Evolutionary conservation across 2,797 vertebrate genomes (phyloP), one percentile per base, ranked within the genome.

Genomic region (Pagetopsis macropterus): DNA sequence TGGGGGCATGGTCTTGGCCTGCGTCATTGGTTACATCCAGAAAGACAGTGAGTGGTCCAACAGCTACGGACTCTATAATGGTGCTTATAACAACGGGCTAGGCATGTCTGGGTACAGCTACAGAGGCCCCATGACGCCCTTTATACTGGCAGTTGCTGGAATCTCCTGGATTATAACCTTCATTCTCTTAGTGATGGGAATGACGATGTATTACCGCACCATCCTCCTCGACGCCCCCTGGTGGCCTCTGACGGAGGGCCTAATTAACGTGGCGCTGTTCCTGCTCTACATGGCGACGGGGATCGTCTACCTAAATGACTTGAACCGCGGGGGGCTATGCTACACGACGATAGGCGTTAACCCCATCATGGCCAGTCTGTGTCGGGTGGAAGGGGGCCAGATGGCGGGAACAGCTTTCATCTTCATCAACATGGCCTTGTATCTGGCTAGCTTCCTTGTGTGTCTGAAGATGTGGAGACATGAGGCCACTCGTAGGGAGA

Each of bases 1-100:
- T 17, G 95, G 95, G 0, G 95, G 92, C 0, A 91, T 95, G 93
- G 93, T 93, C 14, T 70, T 96, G 0, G 93, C 94, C 3, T 96
- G 95, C 27, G 70, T 95, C 31, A 93, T 95, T 3, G 94, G 94
- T 10, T 95, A 95, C 77, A 69, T 96, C 77, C 94, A 96, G 65
- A 95, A 94, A 70, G 95, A 96, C 88, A 94, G 90, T 1, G 93
- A 95, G 77, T 95, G 94, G 94, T 91, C 92, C 77, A 93, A 94
- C 64, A 46, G 83, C 12, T 94, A 91, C 5, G 90, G 94, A 8
- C 67, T 76, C 0, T 88, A 93, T 27, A 91, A 84, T 0, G 92
- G 85, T 0, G 37, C 49, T 0, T 91, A 90, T 41, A 92, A 90
- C 72, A 90, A 91, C 2, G 89, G 92, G 1, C 49, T 65, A 0